Evolutionary conservation across 2,113 vertebrate species (phyloP).

Genomic region (Vicugna pacos): DNA sequence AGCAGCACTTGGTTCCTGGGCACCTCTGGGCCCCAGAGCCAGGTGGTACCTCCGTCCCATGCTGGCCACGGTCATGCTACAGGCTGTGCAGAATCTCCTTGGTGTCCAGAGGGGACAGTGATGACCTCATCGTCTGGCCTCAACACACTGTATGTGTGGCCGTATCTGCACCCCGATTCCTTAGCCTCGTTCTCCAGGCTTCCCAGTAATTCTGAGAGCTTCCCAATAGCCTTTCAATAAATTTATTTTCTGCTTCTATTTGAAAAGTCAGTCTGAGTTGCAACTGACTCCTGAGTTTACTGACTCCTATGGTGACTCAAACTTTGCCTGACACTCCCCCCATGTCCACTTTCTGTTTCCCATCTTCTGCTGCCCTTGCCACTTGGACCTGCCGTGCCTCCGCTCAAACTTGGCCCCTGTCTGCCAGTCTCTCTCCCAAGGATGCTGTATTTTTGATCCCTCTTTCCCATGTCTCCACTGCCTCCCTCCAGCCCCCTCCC

Average conservation of each 20-base stretch:
- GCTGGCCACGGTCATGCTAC: neutral
- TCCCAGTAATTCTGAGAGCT: neutral
- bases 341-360: neutral
- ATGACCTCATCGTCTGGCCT: neutral
- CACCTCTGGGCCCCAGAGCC: neutral
- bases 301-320: neutral
- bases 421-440: neutral
- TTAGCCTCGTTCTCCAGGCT: neutral
- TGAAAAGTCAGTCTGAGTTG: neutral
- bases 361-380: neutral
- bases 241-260: slow-evolving; percentile 29
- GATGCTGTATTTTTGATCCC: neutral
- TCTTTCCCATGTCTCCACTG: neutral
- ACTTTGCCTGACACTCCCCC: neutral
- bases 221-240: neutral
- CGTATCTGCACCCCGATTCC: neutral
- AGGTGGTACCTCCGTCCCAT: neutral
- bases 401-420: neutral
- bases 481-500: neutral
- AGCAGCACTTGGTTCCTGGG: neutral
- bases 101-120: neutral
- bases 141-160: neutral
- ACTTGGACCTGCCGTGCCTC: neutral
- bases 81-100: neutral
- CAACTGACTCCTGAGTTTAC: neutral